Conservation (phyloP, 2,888 invertebrate genomes). For the Oligia fasciuncula region DNA sequence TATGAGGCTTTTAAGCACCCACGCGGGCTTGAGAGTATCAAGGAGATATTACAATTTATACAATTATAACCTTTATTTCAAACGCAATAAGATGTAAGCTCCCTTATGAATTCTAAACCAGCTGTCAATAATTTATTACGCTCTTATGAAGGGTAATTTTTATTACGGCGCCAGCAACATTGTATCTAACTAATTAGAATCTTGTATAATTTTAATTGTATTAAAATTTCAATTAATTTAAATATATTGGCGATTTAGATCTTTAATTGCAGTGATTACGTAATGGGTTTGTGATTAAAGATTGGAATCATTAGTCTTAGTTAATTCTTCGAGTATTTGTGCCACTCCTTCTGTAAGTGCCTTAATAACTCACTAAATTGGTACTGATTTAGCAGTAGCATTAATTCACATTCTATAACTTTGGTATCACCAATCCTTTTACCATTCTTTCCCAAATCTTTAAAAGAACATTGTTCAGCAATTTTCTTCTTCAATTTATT, state of each 20-base stretch:
- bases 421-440: not conserved
- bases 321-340: constrained; percentile 18
- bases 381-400: not conserved
- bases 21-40: constrained; percentile 71
- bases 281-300: constrained; percentile 42
- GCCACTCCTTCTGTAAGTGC: constrained; percentile 16
- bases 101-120: constrained; percentile 41
- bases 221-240: constrained; percentile 60
- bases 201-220: constrained; percentile 66
- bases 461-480: not conserved
- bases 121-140: constrained; percentile 71
- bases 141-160: constrained; percentile 76
- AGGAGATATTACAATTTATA: constrained; percentile 64
- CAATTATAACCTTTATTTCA: constrained; percentile 51
- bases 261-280: constrained; percentile 45
- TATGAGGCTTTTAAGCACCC: constrained; percentile 75
- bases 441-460: not conserved
- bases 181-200: constrained; percentile 74
- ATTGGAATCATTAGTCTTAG: constrained; percentile 30
- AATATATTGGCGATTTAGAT: constrained; percentile 57
- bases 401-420: not conserved
- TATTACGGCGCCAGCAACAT: constrained; percentile 74
- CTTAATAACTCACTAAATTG: not conserved
- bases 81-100: constrained; percentile 39
- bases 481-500: not conserved